Conservation (phyloP, 2,797 vertebrate genomes). For the Rhynchotus rufescens region DNA sequence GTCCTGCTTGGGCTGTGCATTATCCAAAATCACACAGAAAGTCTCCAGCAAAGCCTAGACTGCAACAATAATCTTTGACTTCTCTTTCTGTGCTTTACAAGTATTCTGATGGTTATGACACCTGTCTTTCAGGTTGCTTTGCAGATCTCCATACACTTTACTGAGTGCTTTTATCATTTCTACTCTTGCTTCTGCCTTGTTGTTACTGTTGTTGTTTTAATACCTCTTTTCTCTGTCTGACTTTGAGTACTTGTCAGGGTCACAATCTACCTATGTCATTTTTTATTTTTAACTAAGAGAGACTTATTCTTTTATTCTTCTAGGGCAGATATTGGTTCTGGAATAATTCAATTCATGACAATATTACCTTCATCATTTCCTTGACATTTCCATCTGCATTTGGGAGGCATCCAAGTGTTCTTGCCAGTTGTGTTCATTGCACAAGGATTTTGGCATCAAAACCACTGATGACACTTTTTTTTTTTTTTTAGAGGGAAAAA, state of each 20-base stretch:
- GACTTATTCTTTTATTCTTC: background rate
- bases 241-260: conserved; percentile 48
- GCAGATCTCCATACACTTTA: background rate
- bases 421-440: conserved; percentile 75
- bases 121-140: conserved; percentile 20
- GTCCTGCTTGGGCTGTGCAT: background rate
- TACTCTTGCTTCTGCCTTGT: background rate
- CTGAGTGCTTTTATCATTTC: conserved; percentile 30
- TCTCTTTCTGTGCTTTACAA: background rate
- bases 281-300: conserved; percentile 23
- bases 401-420: conserved; percentile 66
- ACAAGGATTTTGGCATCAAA: conserved; percentile 71
- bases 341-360: conserved; percentile 67
- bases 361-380: conserved; percentile 74
- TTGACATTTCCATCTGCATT: conserved; percentile 76
- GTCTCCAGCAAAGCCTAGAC: background rate
- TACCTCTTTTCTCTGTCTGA: conserved; percentile 2
- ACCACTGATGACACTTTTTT: conserved; percentile 52
- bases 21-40: background rate
- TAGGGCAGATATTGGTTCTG: conserved; percentile 44
- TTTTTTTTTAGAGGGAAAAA: background rate
- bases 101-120: conserved; percentile 6
- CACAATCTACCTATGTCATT: conserved; percentile 36
- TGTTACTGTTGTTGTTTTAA: conserved; percentile 8
- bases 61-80: background rate